These are phyloP conservation scores for Oreochromis mossambicus DNA, from an alignment of 2,797 vertebrate genomes.

Conservation along the genomic window DNA sequence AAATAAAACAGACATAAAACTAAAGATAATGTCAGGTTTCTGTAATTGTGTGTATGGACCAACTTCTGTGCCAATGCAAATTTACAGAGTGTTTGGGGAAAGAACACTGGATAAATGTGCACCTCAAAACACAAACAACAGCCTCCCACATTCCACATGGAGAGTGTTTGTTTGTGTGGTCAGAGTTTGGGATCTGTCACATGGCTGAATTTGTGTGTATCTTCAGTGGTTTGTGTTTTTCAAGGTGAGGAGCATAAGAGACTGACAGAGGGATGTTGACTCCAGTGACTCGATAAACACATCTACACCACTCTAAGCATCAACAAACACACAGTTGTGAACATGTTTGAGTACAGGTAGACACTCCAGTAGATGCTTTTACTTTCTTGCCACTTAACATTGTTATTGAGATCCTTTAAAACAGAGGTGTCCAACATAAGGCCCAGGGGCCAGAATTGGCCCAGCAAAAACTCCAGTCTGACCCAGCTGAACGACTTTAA, in stretches of 20 bases:
- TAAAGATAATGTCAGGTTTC: background rate
- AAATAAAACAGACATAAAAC: background rate
- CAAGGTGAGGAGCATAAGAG: conserved; percentile 39
- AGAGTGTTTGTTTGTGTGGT: conserved; percentile 55
- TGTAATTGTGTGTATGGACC: background rate
- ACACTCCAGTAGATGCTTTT: background rate
- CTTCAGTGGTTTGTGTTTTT: conserved; percentile 47
- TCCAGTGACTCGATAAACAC: conserved; percentile 44
- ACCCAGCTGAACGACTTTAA: background rate
- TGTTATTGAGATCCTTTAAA: background rate
- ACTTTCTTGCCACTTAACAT: background rate
- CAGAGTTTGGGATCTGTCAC: conserved; percentile 3
- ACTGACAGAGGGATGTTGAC: conserved; percentile 19
- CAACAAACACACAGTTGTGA: conserved; percentile 59
- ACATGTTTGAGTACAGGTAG: conserved; percentile 28
- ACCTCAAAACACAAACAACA: conserved; percentile 48
- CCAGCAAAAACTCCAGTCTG: background rate
- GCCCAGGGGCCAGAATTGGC: background rate
- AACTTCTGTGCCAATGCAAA: background rate
- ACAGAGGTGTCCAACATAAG: background rate
- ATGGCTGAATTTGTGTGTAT: conserved; percentile 24
- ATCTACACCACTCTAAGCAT: conserved; percentile 30
- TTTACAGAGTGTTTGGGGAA: background rate
- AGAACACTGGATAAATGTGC: background rate
- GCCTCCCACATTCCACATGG: conserved; percentile 30